Percentiles rank a stretch among this genome's conserved stretches.
Evolutionary conservation across 2,113 vertebrate genomes (phyloP).

Genomic region (Maccullochella peelii): DNA sequence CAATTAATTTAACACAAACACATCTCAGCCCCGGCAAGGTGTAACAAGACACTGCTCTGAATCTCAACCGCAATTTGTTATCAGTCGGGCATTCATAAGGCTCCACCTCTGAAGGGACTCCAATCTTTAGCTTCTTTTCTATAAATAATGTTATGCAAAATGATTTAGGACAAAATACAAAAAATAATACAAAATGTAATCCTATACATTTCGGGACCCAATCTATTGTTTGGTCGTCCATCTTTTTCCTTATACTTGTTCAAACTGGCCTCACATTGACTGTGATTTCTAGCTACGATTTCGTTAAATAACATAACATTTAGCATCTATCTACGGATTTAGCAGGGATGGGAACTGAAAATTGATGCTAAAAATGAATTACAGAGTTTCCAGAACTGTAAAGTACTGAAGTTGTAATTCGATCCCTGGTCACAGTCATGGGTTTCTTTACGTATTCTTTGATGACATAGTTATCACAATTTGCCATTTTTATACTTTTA

Average conservation of each 20-base stretch:
- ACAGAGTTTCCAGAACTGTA: no score
- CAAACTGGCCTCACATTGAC: background rate
- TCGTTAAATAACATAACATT: no score
- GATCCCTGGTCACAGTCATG: no score
- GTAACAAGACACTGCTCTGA: conserved; percentile 69
- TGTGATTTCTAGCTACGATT: background rate
- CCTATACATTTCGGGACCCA: background rate
- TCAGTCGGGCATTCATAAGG: background rate
- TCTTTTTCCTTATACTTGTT: no score
- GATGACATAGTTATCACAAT: no score
- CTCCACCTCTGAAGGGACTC: background rate
- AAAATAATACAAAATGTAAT: background rate
- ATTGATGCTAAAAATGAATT: no score
- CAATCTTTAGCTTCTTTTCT: background rate
- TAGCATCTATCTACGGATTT: no score
- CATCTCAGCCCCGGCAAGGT: conserved; percentile 69
- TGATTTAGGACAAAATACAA: background rate
- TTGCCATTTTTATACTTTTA: no score
- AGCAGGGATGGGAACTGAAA: no score
- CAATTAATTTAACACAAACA: conserved; percentile 84
- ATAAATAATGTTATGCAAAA: background rate
- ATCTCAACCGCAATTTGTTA: conserved; percentile 58
- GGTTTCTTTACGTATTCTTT: no score
- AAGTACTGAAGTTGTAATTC: no score
- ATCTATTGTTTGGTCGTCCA: background rate